phyloP scores from a whole-genome alignment of 2,113 vertebrate genomes.

The Puntigrus tetrazona region DNA sequence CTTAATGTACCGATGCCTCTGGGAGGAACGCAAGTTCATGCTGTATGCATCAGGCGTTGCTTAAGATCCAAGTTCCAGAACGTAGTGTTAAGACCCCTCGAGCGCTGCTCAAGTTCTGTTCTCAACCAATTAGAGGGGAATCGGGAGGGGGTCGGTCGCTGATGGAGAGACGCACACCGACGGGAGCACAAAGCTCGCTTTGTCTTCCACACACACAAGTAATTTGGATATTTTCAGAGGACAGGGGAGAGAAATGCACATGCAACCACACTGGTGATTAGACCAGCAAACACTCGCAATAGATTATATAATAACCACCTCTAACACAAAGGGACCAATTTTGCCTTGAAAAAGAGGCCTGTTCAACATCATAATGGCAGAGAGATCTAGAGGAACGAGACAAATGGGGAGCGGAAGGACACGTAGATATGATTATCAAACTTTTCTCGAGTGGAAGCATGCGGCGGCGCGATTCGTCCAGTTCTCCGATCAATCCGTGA shows the following conservation, averaged over 20 bases:
- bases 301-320: conserved; percentile 68
- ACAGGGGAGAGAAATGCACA: conserved; percentile 44
- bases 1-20: background rate
- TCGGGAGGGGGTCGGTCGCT: conserved; percentile 17
- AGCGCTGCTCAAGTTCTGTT: conserved; percentile 4
- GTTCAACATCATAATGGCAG: conserved; percentile 66
- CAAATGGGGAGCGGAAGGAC: background rate
- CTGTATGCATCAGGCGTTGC: conserved; percentile 1
- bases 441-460: background rate
- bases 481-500: background rate
- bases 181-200: conserved; percentile 26
- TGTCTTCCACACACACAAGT: conserved; percentile 49
- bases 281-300: conserved; percentile 64
- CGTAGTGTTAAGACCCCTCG: conserved; percentile 23
- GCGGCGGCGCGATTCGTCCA: background rate
- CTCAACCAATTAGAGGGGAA: conserved; percentile 39
- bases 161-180: conserved; percentile 42
- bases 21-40: background rate
- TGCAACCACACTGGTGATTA: conserved; percentile 71
- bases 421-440: background rate
- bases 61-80: background rate
- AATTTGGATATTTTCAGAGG: conserved; percentile 59
- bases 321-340: conserved; percentile 76
- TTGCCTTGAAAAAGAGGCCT: conserved; percentile 62
- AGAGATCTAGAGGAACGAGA: conserved; percentile 59